A percentile compares a stretch with the other conserved stretches of the same genome.
Conservation (phyloP, 2,113 vertebrate species). For the Sus scrofa region DNA sequence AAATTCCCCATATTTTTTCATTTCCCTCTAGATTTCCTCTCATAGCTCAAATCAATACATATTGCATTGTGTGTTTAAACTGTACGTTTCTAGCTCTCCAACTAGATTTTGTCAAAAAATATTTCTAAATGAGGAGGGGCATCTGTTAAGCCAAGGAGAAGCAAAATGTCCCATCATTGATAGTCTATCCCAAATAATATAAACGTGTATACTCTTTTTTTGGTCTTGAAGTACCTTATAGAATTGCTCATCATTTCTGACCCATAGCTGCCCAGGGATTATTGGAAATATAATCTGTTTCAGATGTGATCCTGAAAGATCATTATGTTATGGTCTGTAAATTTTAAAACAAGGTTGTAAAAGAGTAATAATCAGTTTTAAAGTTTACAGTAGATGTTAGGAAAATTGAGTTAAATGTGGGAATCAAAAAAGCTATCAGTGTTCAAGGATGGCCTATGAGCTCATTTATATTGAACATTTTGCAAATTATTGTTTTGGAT, state of each 20-base stretch:
- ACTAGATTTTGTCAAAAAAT: conserved; percentile 3
- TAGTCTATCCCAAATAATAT: background rate
- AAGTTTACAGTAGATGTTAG: conserved; percentile 13
- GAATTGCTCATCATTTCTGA: background rate
- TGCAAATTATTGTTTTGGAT: conserved; percentile 40
- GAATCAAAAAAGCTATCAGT: background rate
- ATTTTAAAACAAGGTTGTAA: conserved; percentile 41
- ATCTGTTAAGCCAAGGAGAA: background rate
- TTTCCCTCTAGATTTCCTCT: background rate
- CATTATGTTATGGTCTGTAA: background rate
- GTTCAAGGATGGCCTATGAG: background rate
- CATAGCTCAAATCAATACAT: background rate
- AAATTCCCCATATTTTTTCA: background rate
- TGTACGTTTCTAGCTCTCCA: background rate
- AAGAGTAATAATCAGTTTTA: conserved; percentile 11
- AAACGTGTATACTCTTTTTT: background rate
- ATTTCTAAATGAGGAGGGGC: background rate
- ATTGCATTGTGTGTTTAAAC: background rate
- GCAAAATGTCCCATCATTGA: background rate
- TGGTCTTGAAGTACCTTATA: background rate
- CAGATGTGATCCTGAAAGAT: background rate
- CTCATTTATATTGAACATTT: background rate
- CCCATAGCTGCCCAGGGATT: background rate
- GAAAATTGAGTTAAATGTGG: background rate
- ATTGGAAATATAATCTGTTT: conserved; percentile 30